A percentile compares a stretch with the other conserved stretches of the same genome.
Evolutionary conservation across 37 sponge, comb jelly and placozoan species (phyloP).

Genomic region (Beroe forskalii): DNA sequence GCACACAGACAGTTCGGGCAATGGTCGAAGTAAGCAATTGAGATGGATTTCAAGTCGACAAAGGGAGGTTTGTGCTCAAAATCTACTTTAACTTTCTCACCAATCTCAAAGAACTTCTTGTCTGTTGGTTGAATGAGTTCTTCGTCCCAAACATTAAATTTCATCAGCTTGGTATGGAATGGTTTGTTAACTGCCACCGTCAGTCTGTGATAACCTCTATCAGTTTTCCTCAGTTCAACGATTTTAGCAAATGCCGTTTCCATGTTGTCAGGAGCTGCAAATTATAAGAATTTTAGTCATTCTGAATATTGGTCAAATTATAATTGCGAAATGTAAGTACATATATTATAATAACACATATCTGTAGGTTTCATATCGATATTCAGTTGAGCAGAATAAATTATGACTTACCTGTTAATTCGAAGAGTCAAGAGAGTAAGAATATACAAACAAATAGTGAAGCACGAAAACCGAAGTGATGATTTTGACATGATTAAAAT

Average conservation of each 20-base stretch:
- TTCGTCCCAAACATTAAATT: background rate
- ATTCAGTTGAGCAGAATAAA: too few relatives aligned
- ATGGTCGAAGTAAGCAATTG: background rate
- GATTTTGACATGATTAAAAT: too few relatives aligned
- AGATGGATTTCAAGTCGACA: background rate
- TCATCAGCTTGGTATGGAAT: background rate
- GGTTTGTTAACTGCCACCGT: background rate
- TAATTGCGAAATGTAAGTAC: too few relatives aligned
- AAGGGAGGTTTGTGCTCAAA: background rate
- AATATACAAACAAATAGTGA: too few relatives aligned
- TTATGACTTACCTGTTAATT: too few relatives aligned
- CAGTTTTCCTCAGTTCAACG: background rate
- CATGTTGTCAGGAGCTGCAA: background rate
- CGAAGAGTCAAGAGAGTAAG: too few relatives aligned
- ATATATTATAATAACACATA: too few relatives aligned
- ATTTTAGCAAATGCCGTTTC: background rate
- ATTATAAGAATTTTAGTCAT: too few relatives aligned
- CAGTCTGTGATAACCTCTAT: background rate
- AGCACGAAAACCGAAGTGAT: too few relatives aligned
- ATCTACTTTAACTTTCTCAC: background rate
- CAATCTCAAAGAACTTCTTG: background rate
- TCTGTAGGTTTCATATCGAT: too few relatives aligned
- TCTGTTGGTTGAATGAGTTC: background rate
- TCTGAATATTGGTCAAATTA: too few relatives aligned
- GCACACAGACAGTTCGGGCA: background rate